These are phyloP conservation scores for Busseola fusca DNA, from an alignment of 2,888 invertebrate species.

Conservation along the genomic window DNA sequence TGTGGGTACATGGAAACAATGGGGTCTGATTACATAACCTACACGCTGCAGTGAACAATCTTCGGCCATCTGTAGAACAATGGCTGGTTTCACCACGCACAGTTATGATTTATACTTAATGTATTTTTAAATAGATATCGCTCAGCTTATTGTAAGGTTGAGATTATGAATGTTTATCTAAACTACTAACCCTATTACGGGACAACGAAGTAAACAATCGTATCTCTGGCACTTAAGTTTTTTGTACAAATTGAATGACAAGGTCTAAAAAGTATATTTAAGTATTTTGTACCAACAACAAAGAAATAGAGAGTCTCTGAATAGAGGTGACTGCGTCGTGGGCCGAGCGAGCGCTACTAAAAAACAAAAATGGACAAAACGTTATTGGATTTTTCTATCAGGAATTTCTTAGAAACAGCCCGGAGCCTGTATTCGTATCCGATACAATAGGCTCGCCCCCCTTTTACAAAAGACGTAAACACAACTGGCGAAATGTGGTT, in stretches of 20 bases:
- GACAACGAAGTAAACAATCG: conserved; percentile 15
- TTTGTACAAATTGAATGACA: conserved; percentile 6
- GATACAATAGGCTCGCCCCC: neutral
- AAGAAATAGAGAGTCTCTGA: neutral
- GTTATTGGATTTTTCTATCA: neutral
- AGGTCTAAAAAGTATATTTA: conserved; percentile 4
- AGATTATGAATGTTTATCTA: conserved; percentile 39
- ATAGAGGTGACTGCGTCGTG: neutral
- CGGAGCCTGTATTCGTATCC: neutral
- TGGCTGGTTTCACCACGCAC: conserved; percentile 64
- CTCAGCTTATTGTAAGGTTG: conserved; percentile 30
- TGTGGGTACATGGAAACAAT: conserved; percentile 65
- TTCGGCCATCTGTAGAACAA: conserved; percentile 67
- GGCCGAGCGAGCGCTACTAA: neutral
- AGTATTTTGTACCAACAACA: neutral
- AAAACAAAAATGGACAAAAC: neutral
- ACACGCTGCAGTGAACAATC: conserved; percentile 61
- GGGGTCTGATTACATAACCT: conserved; percentile 61
- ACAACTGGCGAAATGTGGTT: neutral
- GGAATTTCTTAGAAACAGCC: neutral
- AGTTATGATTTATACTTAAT: conserved; percentile 60
- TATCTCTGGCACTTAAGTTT: conserved; percentile 13
- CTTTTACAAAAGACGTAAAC: neutral
- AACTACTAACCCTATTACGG: conserved; percentile 36
- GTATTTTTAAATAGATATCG: conserved; percentile 60